These are phyloP conservation scores for Parotia lawesii DNA, from an alignment of 2,113 vertebrate species.

Conservation along the genomic window DNA sequence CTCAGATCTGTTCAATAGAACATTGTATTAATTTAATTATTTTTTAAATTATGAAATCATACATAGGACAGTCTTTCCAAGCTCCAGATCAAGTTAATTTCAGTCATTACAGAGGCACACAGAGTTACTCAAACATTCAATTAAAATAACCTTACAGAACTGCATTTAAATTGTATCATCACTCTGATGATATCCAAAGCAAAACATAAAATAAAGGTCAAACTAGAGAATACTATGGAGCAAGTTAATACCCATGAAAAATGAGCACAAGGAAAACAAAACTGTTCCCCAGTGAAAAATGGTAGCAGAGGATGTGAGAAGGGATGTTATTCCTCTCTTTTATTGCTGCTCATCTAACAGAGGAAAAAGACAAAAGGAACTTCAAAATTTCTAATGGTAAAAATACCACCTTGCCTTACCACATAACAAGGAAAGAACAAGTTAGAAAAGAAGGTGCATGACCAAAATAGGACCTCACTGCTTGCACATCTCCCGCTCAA, in stretches of 20 bases:
- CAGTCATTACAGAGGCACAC: neutral
- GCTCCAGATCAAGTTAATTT: constrained; percentile 13
- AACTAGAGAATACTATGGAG: neutral
- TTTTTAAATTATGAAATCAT: neutral
- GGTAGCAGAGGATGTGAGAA: neutral
- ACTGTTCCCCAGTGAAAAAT: constrained; percentile 20
- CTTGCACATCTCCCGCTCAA: neutral
- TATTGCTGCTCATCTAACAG: neutral
- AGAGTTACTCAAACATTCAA: constrained; percentile 6
- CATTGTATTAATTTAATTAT: neutral
- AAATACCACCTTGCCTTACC: neutral
- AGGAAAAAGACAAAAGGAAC: neutral
- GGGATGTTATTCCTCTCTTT: neutral
- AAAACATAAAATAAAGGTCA: constrained; percentile 53
- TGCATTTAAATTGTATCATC: constrained; percentile 28
- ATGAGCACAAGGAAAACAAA: constrained; percentile 19
- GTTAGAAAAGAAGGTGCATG: neutral
- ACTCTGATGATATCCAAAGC: constrained; percentile 11
- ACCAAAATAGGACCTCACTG: neutral
- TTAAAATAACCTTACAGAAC: constrained; percentile 22
- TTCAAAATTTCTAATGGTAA: neutral
- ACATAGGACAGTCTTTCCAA: neutral
- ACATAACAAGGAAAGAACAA: neutral
- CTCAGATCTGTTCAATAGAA: neutral
- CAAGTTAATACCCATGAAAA: constrained; percentile 49